Conservation (phyloP, 1,140 invertebrate species). For the Micrasema minimum region DNA sequence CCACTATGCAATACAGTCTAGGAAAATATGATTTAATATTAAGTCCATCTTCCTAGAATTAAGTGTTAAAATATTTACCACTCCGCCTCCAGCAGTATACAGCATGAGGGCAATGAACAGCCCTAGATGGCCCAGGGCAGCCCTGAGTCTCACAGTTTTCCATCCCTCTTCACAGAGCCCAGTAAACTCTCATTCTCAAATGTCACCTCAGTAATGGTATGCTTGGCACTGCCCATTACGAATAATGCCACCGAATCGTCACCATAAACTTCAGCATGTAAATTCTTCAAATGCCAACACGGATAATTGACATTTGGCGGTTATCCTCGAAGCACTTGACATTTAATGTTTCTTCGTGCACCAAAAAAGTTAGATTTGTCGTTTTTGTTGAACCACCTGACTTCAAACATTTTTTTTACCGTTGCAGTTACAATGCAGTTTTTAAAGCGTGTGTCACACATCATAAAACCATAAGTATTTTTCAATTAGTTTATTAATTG, state of each 20-base stretch:
- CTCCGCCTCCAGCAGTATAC: conserved; percentile 78
- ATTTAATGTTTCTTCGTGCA: too few species aligned
- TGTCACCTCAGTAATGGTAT: conserved; percentile 58
- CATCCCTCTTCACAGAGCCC: conserved; percentile 60
- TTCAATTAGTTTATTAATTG: too few species aligned
- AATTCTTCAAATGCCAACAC: conserved; percentile 8
- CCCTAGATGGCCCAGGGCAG: conserved; percentile 75
- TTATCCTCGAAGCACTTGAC: not conserved
- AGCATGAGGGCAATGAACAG: conserved; percentile 76
- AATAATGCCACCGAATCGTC: conserved; percentile 2
- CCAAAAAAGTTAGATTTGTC: too few species aligned
- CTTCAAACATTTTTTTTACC: too few species aligned
- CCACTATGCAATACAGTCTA: too few species aligned
- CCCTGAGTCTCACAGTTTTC: conserved; percentile 68
- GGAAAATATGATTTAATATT: too few species aligned
- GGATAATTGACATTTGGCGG: not conserved
- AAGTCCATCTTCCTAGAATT: too few species aligned
- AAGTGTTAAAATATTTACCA: conserved; percentile 69
- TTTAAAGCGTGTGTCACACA: too few species aligned
- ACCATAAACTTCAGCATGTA: conserved; percentile 2
- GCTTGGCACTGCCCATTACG: conserved; percentile 48
- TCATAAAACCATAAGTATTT: too few species aligned
- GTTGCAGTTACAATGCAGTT: too few species aligned
- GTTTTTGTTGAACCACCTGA: too few species aligned
- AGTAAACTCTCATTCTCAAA: conserved; percentile 66